Conservation (phyloP, 1,140 invertebrate species). For the Dreissena rostriformis region DNA sequence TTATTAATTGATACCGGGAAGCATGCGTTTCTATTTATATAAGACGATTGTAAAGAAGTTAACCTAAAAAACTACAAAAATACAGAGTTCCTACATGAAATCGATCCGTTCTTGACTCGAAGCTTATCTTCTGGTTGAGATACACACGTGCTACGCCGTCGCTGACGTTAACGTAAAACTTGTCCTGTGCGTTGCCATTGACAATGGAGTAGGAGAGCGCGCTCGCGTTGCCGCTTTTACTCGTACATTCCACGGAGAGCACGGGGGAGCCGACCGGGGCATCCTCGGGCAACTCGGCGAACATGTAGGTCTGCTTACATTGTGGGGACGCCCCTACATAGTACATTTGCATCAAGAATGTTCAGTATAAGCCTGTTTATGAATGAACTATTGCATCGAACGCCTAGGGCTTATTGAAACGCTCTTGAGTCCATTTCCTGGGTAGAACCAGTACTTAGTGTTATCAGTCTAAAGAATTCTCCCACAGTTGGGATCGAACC, state of each 20-base stretch:
- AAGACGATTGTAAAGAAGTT: background rate
- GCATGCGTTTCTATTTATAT: background rate
- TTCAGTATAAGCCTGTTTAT: too few species aligned
- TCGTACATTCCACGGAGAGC: slow-evolving; percentile 27
- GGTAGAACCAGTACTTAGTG: too few species aligned
- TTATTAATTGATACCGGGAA: background rate
- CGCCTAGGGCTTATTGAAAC: too few species aligned
- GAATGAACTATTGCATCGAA: too few species aligned
- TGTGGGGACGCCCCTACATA: slow-evolving; percentile 32
- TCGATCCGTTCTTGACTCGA: slow-evolving; percentile 40
- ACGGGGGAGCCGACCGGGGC: slow-evolving; percentile 38
- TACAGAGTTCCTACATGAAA: slow-evolving; percentile 33
- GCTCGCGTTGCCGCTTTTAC: background rate
- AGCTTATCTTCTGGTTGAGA: slow-evolving; percentile 45
- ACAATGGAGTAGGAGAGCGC: slow-evolving; percentile 28
- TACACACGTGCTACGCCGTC: slow-evolving; percentile 35
- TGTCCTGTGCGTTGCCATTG: slow-evolving; percentile 44
- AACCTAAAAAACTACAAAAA: background rate
- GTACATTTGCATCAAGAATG: background rate
- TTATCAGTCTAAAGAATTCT: too few species aligned
- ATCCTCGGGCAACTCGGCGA: slow-evolving; percentile 43
- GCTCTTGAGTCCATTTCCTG: too few species aligned
- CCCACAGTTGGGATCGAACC: too few species aligned
- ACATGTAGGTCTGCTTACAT: slow-evolving; percentile 29
- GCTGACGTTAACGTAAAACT: slow-evolving; percentile 31